A percentile compares a stretch with the other conserved stretches of the same genome.
Evolutionary conservation across 2,888 invertebrate species (phyloP).

Genomic region (Noctua pronuba): DNA sequence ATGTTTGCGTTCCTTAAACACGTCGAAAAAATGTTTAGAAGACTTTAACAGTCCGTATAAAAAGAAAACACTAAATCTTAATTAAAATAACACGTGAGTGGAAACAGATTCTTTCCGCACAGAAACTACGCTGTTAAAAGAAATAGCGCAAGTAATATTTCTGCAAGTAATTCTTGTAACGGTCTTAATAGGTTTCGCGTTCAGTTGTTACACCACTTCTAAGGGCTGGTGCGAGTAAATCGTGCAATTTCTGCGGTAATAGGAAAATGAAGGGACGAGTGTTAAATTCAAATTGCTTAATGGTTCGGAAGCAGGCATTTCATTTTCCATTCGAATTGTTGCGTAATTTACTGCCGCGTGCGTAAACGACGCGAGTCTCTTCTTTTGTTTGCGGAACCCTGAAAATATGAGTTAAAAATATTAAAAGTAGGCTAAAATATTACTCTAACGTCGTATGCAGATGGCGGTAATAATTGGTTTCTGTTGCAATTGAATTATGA

Average conservation of each 20-base stretch:
- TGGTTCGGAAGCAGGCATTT: conserved; percentile 89
- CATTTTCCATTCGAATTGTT: conserved; percentile 90
- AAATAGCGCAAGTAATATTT: conserved; percentile 49
- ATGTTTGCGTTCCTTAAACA: conserved; percentile 36
- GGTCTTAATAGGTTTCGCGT: conserved; percentile 62
- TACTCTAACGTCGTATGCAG: conserved; percentile 48
- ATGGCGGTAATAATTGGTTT: conserved; percentile 38
- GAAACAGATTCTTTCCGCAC: not conserved
- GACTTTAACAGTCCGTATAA: not conserved
- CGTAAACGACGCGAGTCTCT: conserved; percentile 80
- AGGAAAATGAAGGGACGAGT: conserved; percentile 89
- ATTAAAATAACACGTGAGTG: not conserved
- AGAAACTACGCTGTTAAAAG: conserved; percentile 17
- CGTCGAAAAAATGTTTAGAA: not conserved
- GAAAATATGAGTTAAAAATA: conserved; percentile 72
- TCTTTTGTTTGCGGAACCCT: conserved; percentile 82
- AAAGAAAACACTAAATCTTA: conserved; percentile 1
- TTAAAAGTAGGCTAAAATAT: conserved; percentile 64
- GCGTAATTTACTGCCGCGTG: conserved; percentile 87
- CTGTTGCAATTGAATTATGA: conserved; percentile 30
- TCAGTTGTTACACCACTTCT: conserved; percentile 64
- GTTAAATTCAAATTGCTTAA: conserved; percentile 90
- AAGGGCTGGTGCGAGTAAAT: conserved; percentile 74
- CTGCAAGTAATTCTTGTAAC: conserved; percentile 62
- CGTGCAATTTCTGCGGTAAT: conserved; percentile 85